A percentile compares a stretch with the other conserved stretches of the same genome.
phyloP scores from a whole-genome alignment of 1,140 invertebrate species.

The Thaumetopoea pityocampa region DNA sequence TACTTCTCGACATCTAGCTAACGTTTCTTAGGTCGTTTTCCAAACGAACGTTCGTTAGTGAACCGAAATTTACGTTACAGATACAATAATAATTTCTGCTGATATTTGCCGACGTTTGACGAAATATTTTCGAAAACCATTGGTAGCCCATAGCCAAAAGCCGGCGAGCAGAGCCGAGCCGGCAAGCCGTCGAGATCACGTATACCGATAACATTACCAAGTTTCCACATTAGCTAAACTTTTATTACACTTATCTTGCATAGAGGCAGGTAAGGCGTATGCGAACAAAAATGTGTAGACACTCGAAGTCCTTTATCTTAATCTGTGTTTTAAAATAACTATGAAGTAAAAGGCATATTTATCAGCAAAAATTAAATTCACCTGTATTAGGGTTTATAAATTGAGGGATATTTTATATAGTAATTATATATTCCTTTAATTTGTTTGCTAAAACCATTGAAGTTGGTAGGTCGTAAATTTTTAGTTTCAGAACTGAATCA shows the following conservation, averaged over 20 bases:
- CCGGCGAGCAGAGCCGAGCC: constrained; percentile 25
- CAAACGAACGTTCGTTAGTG: too few species aligned
- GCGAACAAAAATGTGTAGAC: constrained; percentile 43
- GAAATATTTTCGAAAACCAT: constrained; percentile 45
- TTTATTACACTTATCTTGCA: constrained; percentile 69
- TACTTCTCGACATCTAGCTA: too few species aligned
- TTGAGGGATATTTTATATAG: too few species aligned
- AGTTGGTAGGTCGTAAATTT: background rate
- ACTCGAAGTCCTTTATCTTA: constrained; percentile 4
- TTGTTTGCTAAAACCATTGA: background rate
- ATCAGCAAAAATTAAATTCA: too few species aligned
- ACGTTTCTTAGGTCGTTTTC: too few species aligned
- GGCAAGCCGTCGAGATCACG: constrained; percentile 66
- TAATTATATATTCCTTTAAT: too few species aligned
- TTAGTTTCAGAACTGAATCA: background rate
- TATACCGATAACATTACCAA: constrained; percentile 69
- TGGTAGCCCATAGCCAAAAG: constrained; percentile 30
- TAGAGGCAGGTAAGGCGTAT: constrained; percentile 33
- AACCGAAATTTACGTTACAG: too few species aligned
- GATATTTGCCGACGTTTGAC: too few species aligned
- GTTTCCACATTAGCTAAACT: constrained; percentile 65
- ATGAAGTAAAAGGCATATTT: too few species aligned
- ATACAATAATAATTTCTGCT: constrained; percentile 34
- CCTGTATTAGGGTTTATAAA: too few species aligned
- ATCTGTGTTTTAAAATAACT: too few species aligned